Percentiles rank a stretch among this genome's conserved stretches.
These are phyloP conservation scores for Danaus melanippus DNA, from an alignment of 1,140 invertebrate genomes.

Conservation along the genomic window DNA sequence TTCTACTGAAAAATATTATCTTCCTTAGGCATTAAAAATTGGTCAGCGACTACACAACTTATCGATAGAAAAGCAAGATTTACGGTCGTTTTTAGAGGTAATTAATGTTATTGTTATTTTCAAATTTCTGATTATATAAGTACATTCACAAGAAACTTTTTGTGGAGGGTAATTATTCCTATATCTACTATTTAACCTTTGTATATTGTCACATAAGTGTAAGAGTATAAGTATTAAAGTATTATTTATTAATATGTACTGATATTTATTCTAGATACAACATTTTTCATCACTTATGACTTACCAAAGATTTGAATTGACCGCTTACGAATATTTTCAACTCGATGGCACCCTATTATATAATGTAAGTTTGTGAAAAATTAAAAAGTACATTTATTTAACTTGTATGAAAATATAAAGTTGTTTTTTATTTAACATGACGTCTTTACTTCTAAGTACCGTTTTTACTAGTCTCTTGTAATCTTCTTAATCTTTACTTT, in stretches of 20 bases:
- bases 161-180: too few species aligned
- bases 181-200: too few species aligned
- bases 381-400: too few species aligned
- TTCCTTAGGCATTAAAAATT: constrained; percentile 40
- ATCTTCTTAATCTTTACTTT: too few species aligned
- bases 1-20: neutral
- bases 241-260: neutral
- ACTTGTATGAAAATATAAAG: too few species aligned
- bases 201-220: too few species aligned
- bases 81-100: constrained; percentile 43
- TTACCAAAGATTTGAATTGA: constrained; percentile 33
- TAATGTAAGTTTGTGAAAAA: constrained; percentile 29
- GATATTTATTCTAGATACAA: constrained; percentile 36
- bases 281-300: constrained; percentile 45
- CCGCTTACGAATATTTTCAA: constrained; percentile 38
- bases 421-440: neutral
- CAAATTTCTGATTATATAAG: too few species aligned
- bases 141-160: too few species aligned
- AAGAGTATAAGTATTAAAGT: too few species aligned
- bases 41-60: constrained; percentile 38
- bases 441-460: neutral
- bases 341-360: constrained; percentile 44
- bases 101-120: neutral
- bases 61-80: constrained; percentile 40
- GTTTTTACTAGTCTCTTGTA: neutral